A percentile compares a stretch with the other conserved stretches of the same genome.
phyloP scores from a whole-genome alignment of 2,888 invertebrate genomes.

The Phorcus lineatus region DNA sequence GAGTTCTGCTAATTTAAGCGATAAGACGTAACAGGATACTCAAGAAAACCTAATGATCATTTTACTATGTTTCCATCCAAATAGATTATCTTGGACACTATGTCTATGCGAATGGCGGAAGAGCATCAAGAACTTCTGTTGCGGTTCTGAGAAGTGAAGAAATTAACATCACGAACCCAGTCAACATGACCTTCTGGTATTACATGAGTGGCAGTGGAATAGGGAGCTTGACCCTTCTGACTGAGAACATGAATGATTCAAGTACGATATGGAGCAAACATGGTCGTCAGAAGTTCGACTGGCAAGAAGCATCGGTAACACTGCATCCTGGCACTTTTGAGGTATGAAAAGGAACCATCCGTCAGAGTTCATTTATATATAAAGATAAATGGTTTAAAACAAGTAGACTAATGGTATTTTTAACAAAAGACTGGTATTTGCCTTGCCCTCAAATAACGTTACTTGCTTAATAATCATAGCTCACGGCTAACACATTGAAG shows the following conservation, averaged over 20 bases:
- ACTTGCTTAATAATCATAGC: no score
- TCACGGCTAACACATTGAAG: no score
- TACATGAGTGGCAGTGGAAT: conserved; percentile 1
- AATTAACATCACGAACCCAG: not conserved
- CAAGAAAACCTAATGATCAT: no score
- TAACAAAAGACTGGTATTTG: no score
- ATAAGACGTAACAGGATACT: no score
- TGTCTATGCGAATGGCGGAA: not conserved
- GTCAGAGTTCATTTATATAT: no score
- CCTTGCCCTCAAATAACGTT: no score
- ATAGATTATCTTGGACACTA: not conserved
- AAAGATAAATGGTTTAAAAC: no score
- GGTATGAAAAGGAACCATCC: not conserved
- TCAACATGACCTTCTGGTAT: conserved; percentile 12
- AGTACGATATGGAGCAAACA: not conserved
- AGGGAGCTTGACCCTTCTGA: not conserved
- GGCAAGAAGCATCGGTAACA: not conserved
- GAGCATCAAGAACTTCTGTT: not conserved
- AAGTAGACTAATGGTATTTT: no score
- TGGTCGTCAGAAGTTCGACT: not conserved
- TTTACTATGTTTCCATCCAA: no score
- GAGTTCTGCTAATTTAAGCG: no score
- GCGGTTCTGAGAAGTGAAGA: not conserved
- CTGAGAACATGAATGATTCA: not conserved
- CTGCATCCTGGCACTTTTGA: not conserved